A percentile compares a stretch with the other conserved stretches of the same genome.
These are phyloP conservation scores for Cheilosia urbana DNA, from an alignment of 2,888 invertebrate species.

Conservation along the genomic window DNA sequence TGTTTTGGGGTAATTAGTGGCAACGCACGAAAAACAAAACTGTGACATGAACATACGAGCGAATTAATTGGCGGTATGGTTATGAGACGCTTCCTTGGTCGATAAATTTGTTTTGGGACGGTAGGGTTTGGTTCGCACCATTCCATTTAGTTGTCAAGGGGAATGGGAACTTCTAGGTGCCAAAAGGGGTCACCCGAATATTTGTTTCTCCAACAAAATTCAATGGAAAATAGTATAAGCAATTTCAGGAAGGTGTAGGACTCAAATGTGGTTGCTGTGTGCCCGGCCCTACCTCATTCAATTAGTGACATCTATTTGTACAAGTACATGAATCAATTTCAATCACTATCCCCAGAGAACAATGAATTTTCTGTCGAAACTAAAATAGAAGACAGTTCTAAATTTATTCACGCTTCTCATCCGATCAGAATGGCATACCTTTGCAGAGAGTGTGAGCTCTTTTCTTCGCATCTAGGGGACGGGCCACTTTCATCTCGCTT, in stretches of 20 bases:
- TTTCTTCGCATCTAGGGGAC: background rate
- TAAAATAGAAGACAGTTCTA: conserved; percentile 42
- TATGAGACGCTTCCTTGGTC: conserved; percentile 28
- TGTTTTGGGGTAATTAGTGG: conserved; percentile 50
- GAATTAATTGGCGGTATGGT: conserved; percentile 62
- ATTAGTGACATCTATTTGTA: too few relatives aligned
- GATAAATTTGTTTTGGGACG: background rate
- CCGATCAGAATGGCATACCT: conserved; percentile 45
- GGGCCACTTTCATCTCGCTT: conserved; percentile 32
- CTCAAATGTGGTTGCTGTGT: too few relatives aligned
- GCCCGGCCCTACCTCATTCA: too few relatives aligned
- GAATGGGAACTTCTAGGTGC: background rate
- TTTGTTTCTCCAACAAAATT: too few relatives aligned
- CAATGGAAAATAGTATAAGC: too few relatives aligned
- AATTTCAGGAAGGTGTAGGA: too few relatives aligned
- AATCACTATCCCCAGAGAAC: conserved; percentile 2
- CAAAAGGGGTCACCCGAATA: too few relatives aligned
- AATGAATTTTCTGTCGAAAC: conserved; percentile 17
- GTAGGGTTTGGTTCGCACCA: background rate
- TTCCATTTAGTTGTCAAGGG: background rate
- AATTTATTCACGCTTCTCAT: conserved; percentile 46
- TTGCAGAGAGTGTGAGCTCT: background rate
- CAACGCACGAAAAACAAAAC: conserved; percentile 48
- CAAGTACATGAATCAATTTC: conserved; percentile 7
- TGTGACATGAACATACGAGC: conserved; percentile 58